phyloP scores from a whole-genome alignment of 2,888 invertebrate genomes.

The Drosophila mayaguana region DNA sequence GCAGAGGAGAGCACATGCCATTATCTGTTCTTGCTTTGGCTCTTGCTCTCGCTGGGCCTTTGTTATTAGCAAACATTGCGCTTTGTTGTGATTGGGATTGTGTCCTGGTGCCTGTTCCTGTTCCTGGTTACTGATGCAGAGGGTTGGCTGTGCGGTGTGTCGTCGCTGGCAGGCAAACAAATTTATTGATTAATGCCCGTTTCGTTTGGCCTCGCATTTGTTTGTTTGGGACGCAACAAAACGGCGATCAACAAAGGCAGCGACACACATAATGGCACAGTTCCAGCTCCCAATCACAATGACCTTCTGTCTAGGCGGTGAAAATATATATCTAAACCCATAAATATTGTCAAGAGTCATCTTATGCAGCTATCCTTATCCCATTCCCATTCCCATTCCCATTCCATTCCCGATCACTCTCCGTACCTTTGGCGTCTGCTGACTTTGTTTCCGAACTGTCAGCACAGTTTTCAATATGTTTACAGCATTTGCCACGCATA shows the following conservation, averaged over 20 bases:
- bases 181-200: slow-evolving; percentile 84
- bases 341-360: slow-evolving; percentile 59
- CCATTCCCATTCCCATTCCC: slow-evolving; percentile 5
- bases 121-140: slow-evolving; percentile 6
- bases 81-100: slow-evolving; percentile 50
- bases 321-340: slow-evolving; percentile 53
- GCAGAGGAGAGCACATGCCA: slow-evolving; percentile 54
- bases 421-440: slow-evolving; percentile 36
- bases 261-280: slow-evolving; percentile 52
- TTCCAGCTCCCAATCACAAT: slow-evolving; percentile 44
- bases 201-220: slow-evolving; percentile 38
- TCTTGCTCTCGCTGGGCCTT: slow-evolving; percentile 23
- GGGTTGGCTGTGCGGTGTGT: slow-evolving; percentile 70
- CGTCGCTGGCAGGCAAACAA: slow-evolving; percentile 77
- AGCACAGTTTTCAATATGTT: slow-evolving; percentile 53
- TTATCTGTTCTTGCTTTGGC: slow-evolving; percentile 36
- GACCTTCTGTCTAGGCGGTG: slow-evolving; percentile 60
- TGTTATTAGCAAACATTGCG: slow-evolving; percentile 54
- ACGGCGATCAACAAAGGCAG: slow-evolving; percentile 46
- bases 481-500: slow-evolving; percentile 59
- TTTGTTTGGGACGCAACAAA: slow-evolving; percentile 47
- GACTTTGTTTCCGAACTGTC: slow-evolving; percentile 53
- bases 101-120: slow-evolving; percentile 31
- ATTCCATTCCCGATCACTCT: slow-evolving; percentile 37
- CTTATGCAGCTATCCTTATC: slow-evolving; percentile 10